Base-by-base conservation (phyloP, 2,888 invertebrate genomes). In the Zeuzera pyrina region DNA sequence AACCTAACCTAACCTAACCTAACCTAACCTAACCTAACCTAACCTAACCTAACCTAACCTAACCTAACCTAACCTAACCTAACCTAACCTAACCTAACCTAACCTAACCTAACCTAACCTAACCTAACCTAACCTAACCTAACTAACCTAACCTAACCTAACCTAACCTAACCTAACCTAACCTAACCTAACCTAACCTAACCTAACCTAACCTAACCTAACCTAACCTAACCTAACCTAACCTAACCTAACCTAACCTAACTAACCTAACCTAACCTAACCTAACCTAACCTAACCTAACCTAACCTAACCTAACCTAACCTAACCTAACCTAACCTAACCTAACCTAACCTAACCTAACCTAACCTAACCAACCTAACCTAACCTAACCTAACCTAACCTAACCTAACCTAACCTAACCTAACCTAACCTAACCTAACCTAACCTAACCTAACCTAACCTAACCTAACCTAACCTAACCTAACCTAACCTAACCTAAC, bases 81-180 rank as follows among this genome's bases (percentile, higher is more conserved):
- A 30, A 34, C 30, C 34, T 30, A 28, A 35, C 30, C 35, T 31
- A 31, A 35, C 31, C 35, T 31, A 31, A 35, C 31, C 35, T n/a
- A n/a, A n/a, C n/a, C n/a, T n/a, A n/a, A n/a, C n/a, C n/a, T n/a
- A n/a, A n/a, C 34, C 35, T 35, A 35, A 35, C 35, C 31, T 31
- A 35, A 35, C 35, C 31, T 35, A 35, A 35, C 35, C 35, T 35
- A 35, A 35, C 35, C 35, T 35, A 35, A 35, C 35, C 35, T 35
- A 35, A 35, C 35, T 31, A 31, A 35, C 31, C 35, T 31, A 28
- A 35, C 31, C 35, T 31, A 31, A 35, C 31, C 35, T n/a, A n/a
- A n/a, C n/a, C n/a, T n/a, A n/a, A n/a, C n/a, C 35, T 35, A 35
- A 31, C 35, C 35, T 35, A 35, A 35, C 35, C 35, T 35, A 35